Evolutionary conservation across 2,797 vertebrate species (phyloP).

Genomic region (Tolypeutes matacus): DNA sequence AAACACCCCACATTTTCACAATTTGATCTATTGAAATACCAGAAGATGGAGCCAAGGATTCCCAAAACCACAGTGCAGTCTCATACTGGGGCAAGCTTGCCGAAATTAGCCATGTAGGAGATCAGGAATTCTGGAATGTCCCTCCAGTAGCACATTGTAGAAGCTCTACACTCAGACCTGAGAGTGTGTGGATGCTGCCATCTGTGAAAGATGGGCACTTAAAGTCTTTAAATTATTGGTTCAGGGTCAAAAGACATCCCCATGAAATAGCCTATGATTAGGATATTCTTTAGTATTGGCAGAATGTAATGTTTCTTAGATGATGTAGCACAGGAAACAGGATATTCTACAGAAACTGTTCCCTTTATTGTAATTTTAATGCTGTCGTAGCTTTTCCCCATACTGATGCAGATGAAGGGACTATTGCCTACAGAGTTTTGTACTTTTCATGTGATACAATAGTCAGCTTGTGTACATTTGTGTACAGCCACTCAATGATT

Average conservation of each 20-base stretch:
- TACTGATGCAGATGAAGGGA: not conserved
- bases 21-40: not conserved
- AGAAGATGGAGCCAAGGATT: not conserved
- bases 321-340: not conserved
- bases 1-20: not conserved
- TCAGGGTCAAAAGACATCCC: not conserved
- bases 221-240: not conserved
- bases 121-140: not conserved
- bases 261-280: not conserved
- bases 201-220: not conserved
- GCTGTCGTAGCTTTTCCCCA: not conserved
- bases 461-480: rapidly evolving
- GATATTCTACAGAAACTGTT: not conserved
- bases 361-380: not conserved
- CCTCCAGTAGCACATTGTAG: not conserved
- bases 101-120: not conserved
- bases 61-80: not conserved
- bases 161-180: not conserved
- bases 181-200: not conserved
- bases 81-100: not conserved
- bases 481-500: not conserved
- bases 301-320: not conserved
- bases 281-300: not conserved
- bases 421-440: not conserved
- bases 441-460: not conserved